Percentiles rank a stretch among this genome's conserved stretches.
phyloP scores from a whole-genome alignment of 2,113 vertebrate genomes.

The Sapayoa aenigma region DNA sequence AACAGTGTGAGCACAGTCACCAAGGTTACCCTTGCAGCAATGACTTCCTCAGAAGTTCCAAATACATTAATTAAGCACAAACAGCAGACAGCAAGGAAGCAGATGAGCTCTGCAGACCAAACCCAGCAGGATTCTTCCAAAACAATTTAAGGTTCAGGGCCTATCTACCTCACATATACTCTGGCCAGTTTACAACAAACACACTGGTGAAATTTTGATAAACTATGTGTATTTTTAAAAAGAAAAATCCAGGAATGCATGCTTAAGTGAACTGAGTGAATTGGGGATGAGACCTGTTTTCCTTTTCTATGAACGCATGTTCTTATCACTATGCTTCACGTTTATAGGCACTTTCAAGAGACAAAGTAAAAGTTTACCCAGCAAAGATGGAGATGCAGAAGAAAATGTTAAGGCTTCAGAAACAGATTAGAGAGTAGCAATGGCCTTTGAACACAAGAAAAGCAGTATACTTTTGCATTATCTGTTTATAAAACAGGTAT shows the following conservation, averaged over 20 bases:
- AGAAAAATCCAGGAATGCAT: neutral
- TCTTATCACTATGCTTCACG: neutral
- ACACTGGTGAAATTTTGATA: neutral
- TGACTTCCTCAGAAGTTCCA: neutral
- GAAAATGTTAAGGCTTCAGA: neutral
- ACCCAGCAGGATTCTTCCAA: neutral
- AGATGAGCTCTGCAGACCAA: neutral
- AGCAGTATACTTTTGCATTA: neutral
- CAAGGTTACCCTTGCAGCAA: neutral
- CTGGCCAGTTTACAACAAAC: neutral
- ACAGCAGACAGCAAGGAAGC: neutral
- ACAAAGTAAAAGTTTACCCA: neutral
- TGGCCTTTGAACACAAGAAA: neutral
- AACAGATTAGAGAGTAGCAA: neutral
- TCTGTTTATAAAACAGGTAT: neutral
- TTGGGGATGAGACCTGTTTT: neutral
- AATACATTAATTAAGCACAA: neutral
- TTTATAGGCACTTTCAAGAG: neutral
- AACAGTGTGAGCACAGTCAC: neutral
- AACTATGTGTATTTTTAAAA: neutral
- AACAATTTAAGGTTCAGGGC: neutral
- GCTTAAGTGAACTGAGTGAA: neutral
- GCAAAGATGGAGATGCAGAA: neutral
- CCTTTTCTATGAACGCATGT: neutral
- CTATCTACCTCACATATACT: neutral